Percentiles rank a stretch among this genome's conserved stretches.
Conservation (phyloP, 2,797 vertebrate species). For the Parotocinclus haroldoi region DNA sequence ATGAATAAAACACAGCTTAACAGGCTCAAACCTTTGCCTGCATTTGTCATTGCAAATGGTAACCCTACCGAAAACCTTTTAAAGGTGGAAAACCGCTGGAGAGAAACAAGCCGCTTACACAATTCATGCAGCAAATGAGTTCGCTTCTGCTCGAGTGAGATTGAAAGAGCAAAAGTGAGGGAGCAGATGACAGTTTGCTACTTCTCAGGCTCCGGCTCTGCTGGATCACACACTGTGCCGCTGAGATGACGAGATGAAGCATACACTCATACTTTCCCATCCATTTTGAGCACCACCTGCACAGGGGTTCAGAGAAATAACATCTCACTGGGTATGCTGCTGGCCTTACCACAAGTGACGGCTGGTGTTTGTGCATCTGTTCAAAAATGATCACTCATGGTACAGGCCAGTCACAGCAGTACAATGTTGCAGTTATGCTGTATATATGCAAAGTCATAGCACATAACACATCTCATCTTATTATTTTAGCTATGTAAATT, state of each 20-base stretch:
- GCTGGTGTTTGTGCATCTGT: no score
- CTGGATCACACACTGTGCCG: neutral
- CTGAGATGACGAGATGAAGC: constrained; percentile 6
- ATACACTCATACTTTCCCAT: constrained; percentile 6
- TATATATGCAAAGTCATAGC: no score
- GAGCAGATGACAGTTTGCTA: constrained; percentile 6
- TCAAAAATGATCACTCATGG: no score
- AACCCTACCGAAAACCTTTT: constrained; percentile 2
- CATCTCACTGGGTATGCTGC: no score
- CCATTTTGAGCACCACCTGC: no score
- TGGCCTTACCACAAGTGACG: no score
- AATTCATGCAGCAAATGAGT: constrained; percentile 51
- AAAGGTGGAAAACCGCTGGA: constrained; percentile 25
- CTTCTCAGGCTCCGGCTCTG: constrained; percentile 4
- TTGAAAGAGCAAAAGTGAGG: constrained; percentile 44
- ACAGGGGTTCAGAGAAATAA: no score
- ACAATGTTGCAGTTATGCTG: no score
- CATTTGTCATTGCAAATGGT: constrained; percentile 9
- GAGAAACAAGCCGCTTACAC: constrained; percentile 22
- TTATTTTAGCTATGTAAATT: no score
- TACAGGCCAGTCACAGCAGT: no score
- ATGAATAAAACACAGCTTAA: constrained; percentile 16
- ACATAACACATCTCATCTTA: no score
- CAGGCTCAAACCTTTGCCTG: constrained; percentile 5
- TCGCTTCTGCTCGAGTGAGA: constrained; percentile 45